Base-by-base conservation (phyloP, 2,113 vertebrate genomes). In the Antechinus stuartii region DNA sequence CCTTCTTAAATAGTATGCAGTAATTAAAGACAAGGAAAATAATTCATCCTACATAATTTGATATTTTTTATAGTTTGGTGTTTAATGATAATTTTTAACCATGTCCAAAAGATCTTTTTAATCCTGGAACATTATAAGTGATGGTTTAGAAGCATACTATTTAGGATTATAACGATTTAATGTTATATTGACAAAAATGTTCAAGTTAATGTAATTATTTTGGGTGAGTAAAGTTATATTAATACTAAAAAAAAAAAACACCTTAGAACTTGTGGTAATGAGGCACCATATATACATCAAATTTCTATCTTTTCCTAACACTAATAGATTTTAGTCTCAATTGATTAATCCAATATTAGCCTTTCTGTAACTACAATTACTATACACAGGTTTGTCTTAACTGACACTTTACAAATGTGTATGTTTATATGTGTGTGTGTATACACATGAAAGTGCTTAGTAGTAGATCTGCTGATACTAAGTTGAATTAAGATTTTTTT, bases 301-400 rank as follows among this genome's bases (percentile, higher is more conserved):
- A 95, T 94, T 94, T 92, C 26, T 91, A 93, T 19, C 30, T 30
- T 92, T 53, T 95, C 19, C 25, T 9, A 46, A 94, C 95, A 24
- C 94, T 68, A 90, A 27, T 96, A 84, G 68, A 93, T 47, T 94
- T 89, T 95, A 95, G n/a, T 27, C 76, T 24, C 30, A 46, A 27
- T 97, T 7, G 91, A 68, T 91, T 91, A 91, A 7, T 11, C 47
- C 89, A 93, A 6, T 94, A 50, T 89, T 2, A 14, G 25, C 10
- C 26, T 95, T 96, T 14, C 1, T 42, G 7, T 89, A 96, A 25
- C 10, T 61, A 23, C 93, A 92, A 52, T 93, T 26, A 91, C 1
- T 93, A 96, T 95, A 42, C 6, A 54, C 8, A 54, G 92, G 47
- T 95, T 96, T 94, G 42, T 95, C 27, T 95, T 96, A 93, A 55